These are phyloP conservation scores for Heliconius melpomene DNA, from an alignment of 1,140 invertebrate species.

Conservation along the genomic window DNA sequence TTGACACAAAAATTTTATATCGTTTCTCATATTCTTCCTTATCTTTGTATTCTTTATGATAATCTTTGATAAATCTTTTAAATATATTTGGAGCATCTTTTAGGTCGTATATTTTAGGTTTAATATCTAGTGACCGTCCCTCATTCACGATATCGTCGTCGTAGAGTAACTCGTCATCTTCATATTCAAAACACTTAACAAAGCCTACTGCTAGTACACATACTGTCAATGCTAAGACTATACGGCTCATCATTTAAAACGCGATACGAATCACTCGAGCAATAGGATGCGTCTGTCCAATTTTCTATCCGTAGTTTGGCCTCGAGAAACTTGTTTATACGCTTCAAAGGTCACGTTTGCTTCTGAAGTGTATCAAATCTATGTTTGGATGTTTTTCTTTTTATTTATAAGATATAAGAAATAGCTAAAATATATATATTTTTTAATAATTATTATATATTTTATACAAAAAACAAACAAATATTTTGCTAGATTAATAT, in stretches of 20 bases:
- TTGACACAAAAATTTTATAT: slow-evolving; percentile 55
- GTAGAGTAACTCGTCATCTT: slow-evolving; percentile 35
- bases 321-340: slow-evolving; percentile 42
- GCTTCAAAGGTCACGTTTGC: slow-evolving; percentile 27
- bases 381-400: too few species aligned
- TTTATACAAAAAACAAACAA: neutral
- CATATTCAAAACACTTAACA: slow-evolving; percentile 29
- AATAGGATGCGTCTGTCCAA: slow-evolving; percentile 41
- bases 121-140: slow-evolving; percentile 25
- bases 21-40: slow-evolving; percentile 49
- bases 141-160: slow-evolving; percentile 39
- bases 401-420: too few species aligned
- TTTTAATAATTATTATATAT: neutral
- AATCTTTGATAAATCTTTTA: slow-evolving; percentile 54
- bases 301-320: slow-evolving; percentile 22
- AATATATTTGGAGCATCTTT: slow-evolving; percentile 56
- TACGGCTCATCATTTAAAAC: slow-evolving; percentile 46
- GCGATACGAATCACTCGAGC: slow-evolving; percentile 30
- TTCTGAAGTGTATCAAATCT: too few species aligned
- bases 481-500: neutral
- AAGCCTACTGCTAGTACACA: slow-evolving; percentile 30
- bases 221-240: slow-evolving; percentile 38
- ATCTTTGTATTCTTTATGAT: slow-evolving; percentile 55
- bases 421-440: too few species aligned
- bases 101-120: slow-evolving; percentile 50